Evolutionary conservation across 1,140 invertebrate species (phyloP), one percentile per base, ranked within the genome.

Genomic region (Drosophila pseudoananassae): DNA sequence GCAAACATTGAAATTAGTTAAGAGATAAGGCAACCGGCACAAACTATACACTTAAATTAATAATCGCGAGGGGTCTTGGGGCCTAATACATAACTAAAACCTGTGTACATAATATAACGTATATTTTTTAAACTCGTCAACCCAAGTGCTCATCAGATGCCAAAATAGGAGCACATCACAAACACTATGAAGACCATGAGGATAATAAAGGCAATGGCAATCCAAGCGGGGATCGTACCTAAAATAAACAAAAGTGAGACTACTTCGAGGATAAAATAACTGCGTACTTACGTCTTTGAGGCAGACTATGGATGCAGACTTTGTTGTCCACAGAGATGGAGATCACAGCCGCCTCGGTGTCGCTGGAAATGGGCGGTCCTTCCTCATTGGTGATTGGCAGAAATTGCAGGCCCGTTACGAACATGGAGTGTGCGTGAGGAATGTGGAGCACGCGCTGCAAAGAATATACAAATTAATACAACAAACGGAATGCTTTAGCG

Each of bases 301-400:
- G 95, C 92, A 98, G 94, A 89, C 96, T 97, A 92, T 98, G 97
- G 84, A 98, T 95, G 84, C 96, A 96, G 60, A 99, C 95, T 93
- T 96, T 96, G 93, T 98, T 98, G 93, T 99, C 98, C 43, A 98
- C 97, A 15, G 98, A 98, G 78, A 99, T 98, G 90, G 97, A 98
- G 46, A 99, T 93, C 68, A 98, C 95, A 9, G 97, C 97, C 55
- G 97, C 96, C 90, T 97, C 96, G 27, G 96, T 94, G 79, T 95
- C 94, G 83, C 95, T 95, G 12, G 94, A 94, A 47, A 96, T 94
- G 12, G 94, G 92, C 49, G 94, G 93, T 15, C 94, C 94, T 68
- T 94, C 93, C 58, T 91, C 89, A 38, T 93, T 92, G 59, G 94
- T 94, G 15, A 95, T 95, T 17, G 96, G 96, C 59, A 98, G 92